Evolutionary conservation across 2,888 invertebrate genomes (phyloP).

Genomic region (Stenichneumon culpator): DNA sequence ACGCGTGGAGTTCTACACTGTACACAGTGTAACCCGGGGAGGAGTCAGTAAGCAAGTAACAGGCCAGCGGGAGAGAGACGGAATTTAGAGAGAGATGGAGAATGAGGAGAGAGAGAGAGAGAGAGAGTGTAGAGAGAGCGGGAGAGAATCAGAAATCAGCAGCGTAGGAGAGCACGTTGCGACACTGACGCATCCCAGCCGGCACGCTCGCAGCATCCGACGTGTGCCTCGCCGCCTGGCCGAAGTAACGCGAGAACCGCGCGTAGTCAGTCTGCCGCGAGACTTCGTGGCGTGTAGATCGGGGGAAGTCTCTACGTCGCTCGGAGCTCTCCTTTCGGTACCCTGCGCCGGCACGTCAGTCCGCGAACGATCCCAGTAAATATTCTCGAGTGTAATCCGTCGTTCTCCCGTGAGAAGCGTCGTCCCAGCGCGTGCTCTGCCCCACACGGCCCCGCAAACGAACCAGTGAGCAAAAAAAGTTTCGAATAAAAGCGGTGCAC

Average conservation of each 20-base stretch:
- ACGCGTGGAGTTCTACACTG: constrained; percentile 14
- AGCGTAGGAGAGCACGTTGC: constrained; percentile 65
- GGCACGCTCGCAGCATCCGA: constrained; percentile 67
- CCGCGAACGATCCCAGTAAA: constrained; percentile 25
- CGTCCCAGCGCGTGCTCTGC: neutral
- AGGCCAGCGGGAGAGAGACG: neutral
- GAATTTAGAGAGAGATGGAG: no score
- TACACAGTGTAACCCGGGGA: constrained; percentile 12
- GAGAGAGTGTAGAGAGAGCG: neutral
- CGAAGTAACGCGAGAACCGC: constrained; percentile 53
- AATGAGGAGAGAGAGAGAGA: no score
- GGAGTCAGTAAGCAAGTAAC: neutral
- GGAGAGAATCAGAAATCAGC: constrained; percentile 33
- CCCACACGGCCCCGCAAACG: no score
- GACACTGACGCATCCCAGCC: constrained; percentile 72
- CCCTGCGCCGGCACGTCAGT: constrained; percentile 33
- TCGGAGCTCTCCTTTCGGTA: constrained; percentile 26
- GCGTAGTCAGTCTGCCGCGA: constrained; percentile 72
- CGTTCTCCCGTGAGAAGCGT: neutral
- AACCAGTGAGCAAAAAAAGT: no score
- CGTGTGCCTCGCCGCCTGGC: constrained; percentile 46
- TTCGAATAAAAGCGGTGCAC: no score
- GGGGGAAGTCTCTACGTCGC: constrained; percentile 25
- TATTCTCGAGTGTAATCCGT: neutral
- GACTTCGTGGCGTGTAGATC: constrained; percentile 70